These are phyloP conservation scores for Zygogramma bicolorata DNA, from an alignment of 2,888 invertebrate species.

Conservation along the genomic window DNA sequence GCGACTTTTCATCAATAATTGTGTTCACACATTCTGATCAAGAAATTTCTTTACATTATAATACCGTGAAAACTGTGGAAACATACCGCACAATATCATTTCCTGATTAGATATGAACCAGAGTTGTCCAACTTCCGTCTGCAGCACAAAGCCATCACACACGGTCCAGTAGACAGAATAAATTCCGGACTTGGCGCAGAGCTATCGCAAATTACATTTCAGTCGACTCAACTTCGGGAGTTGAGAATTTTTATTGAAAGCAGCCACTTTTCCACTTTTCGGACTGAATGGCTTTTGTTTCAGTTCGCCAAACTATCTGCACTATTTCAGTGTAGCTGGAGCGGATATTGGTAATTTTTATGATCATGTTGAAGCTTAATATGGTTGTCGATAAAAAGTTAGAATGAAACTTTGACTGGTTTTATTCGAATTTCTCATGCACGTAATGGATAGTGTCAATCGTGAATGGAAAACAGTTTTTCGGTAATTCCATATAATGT, in stretches of 20 bases:
- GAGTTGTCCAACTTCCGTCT: too few species aligned
- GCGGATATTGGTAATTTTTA: background rate
- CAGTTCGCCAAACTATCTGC: constrained; percentile 1
- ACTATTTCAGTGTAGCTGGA: background rate
- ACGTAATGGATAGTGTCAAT: background rate
- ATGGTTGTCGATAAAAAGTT: background rate
- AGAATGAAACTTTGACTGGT: background rate
- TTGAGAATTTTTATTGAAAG: background rate
- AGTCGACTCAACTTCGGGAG: constrained; percentile 12
- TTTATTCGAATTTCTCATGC: background rate
- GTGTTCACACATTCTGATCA: too few species aligned
- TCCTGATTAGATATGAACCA: too few species aligned
- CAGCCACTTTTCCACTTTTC: constrained; percentile 8
- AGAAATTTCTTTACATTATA: too few species aligned
- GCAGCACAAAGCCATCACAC: constrained; percentile 51
- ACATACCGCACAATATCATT: too few species aligned
- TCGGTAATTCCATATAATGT: too few species aligned
- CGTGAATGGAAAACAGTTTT: too few species aligned
- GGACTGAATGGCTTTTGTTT: background rate
- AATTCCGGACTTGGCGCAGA: constrained; percentile 45
- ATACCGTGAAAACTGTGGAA: too few species aligned
- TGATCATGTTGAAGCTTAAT: background rate
- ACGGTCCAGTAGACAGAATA: constrained; percentile 51
- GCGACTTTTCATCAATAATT: too few species aligned
- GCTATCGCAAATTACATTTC: constrained; percentile 41